These are phyloP conservation scores for Archivesica marissinica DNA, from an alignment of 1,140 invertebrate species.

Conservation along the genomic window DNA sequence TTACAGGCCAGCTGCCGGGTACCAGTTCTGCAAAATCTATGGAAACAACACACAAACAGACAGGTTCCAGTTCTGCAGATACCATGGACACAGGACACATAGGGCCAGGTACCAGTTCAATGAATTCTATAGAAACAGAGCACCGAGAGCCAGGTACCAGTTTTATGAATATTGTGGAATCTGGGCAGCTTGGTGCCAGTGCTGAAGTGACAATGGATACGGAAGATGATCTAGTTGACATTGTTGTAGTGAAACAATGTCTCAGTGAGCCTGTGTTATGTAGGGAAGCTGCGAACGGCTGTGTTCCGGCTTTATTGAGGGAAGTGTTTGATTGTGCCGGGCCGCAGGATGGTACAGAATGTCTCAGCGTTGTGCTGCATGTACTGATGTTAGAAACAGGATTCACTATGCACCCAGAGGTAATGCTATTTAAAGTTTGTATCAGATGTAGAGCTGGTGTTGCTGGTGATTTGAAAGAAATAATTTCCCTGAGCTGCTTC, in stretches of 20 bases:
- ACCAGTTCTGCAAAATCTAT: no score
- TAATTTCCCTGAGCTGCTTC: no score
- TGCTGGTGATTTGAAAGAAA: no score
- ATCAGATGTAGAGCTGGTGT: neutral
- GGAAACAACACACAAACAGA: neutral
- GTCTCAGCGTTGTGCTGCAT: conserved; percentile 45
- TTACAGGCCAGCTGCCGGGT: no score
- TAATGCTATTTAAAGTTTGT: neutral
- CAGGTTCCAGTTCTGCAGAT: neutral
- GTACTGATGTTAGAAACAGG: conserved; percentile 61
- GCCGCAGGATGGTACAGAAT: conserved; percentile 18
- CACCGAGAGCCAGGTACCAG: neutral
- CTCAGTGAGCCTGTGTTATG: conserved; percentile 58
- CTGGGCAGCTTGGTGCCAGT: neutral
- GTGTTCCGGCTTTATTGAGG: conserved; percentile 37
- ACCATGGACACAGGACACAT: neutral
- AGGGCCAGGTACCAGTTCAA: neutral
- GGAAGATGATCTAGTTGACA: conserved; percentile 36
- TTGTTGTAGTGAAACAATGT: conserved; percentile 38
- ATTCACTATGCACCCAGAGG: conserved; percentile 31
- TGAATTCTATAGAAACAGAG: neutral
- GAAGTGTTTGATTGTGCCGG: conserved; percentile 10
- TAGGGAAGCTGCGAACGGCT: conserved; percentile 39
- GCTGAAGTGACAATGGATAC: neutral
- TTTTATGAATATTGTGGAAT: neutral